Percentiles rank a stretch among this genome's conserved stretches.
phyloP scores from a whole-genome alignment of 2,113 vertebrate genomes.

The Petrocephalus microphthalmus region DNA sequence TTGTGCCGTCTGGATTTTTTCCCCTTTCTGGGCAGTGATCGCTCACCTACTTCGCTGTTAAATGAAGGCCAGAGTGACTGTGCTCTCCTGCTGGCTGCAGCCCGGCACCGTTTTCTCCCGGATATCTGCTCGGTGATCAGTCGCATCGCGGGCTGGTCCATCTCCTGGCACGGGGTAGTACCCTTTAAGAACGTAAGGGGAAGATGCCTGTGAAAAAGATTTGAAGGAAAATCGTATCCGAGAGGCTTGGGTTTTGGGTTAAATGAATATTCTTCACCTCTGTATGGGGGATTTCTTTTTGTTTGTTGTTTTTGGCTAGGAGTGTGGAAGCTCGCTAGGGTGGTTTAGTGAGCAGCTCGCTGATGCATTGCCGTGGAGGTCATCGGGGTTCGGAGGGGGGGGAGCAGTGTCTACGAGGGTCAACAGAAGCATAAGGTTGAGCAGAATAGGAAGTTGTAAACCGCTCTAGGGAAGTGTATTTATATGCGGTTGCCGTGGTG shows the following conservation, averaged over 20 bases:
- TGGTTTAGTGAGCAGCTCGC: background rate
- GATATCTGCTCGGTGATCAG: background rate
- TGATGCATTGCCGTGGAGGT: background rate
- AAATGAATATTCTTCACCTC: background rate
- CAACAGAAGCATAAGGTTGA: background rate
- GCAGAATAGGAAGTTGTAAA: constrained; percentile 27
- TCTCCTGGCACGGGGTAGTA: background rate
- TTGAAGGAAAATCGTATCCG: background rate
- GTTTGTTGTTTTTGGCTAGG: background rate
- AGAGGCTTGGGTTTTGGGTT: background rate
- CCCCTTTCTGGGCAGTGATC: background rate
- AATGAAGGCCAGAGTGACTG: background rate
- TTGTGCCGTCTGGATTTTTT: background rate
- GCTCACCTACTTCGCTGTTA: background rate
- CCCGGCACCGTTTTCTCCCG: background rate
- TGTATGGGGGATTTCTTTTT: background rate
- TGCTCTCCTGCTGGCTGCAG: background rate
- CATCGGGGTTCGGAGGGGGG: background rate
- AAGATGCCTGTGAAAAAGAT: background rate
- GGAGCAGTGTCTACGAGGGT: background rate
- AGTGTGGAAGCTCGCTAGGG: background rate
- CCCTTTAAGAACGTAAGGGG: background rate
- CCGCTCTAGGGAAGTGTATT: constrained; percentile 11
- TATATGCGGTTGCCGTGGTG: constrained; percentile 27
- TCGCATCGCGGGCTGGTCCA: background rate